A percentile compares a stretch with the other conserved stretches of the same genome.
These are phyloP conservation scores for Myripristis jacobus DNA, from an alignment of 2,797 vertebrate species.

Conservation along the genomic window DNA sequence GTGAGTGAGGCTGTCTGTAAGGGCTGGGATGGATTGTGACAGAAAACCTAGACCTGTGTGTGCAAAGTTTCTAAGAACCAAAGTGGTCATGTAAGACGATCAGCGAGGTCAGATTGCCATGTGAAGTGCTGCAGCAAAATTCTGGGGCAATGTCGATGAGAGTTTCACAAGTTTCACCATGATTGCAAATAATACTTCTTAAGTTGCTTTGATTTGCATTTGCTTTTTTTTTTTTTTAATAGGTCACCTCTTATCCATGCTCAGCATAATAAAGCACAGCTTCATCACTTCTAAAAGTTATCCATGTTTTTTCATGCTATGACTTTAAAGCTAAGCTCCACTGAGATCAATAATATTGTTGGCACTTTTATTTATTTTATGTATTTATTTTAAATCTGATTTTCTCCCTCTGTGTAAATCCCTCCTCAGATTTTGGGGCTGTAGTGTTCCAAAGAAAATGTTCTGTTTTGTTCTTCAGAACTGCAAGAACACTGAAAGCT, in stretches of 20 bases:
- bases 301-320: neutral
- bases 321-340: slow-evolving; percentile 9
- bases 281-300: slow-evolving; percentile 5
- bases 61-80: slow-evolving; percentile 63
- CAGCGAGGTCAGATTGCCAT: slow-evolving; percentile 67
- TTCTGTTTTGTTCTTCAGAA: slow-evolving; percentile 12
- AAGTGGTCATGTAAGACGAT: slow-evolving; percentile 57
- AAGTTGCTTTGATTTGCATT: slow-evolving; percentile 5
- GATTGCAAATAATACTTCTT: slow-evolving; percentile 12
- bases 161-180: slow-evolving; percentile 21
- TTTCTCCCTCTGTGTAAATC: neutral
- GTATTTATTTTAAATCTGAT: too few relatives aligned
- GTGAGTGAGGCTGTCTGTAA: slow-evolving; percentile 2
- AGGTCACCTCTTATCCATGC: neutral
- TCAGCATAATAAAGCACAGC: neutral
- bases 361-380: too few relatives aligned
- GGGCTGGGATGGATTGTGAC: slow-evolving; percentile 52
- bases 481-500: slow-evolving; percentile 12
- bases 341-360: slow-evolving; percentile 3
- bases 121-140: slow-evolving; percentile 41
- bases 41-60: slow-evolving; percentile 62
- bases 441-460: slow-evolving; percentile 15
- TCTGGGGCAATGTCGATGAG: slow-evolving; percentile 11
- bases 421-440: neutral
- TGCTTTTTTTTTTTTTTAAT: too few relatives aligned